Conservation (phyloP, 2,113 vertebrate genomes). For the Muscicapa adusta region DNA sequence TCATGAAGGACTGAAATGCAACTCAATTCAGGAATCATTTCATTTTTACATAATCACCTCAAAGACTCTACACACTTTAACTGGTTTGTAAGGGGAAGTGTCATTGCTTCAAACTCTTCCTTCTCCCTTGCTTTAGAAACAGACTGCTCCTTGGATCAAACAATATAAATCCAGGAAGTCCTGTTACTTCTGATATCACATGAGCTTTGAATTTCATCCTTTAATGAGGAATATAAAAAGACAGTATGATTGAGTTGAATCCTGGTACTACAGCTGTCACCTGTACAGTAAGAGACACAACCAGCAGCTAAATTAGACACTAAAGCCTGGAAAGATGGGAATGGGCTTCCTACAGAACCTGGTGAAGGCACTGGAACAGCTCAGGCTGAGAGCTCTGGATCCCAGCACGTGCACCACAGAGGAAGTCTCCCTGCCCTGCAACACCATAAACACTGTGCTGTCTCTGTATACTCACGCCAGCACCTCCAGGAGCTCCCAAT, state of each 20-base stretch:
- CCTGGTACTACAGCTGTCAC: not conserved
- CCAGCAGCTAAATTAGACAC: not conserved
- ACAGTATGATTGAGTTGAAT: not conserved
- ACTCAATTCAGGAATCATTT: not conserved
- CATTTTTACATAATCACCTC: not conserved
- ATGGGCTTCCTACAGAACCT: not conserved
- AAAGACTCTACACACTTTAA: not conserved
- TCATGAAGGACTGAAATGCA: not conserved
- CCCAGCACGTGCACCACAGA: fast-evolving
- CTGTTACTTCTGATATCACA: not conserved
- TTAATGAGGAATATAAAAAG: not conserved
- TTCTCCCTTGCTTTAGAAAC: not conserved
- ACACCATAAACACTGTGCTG: fast-evolving
- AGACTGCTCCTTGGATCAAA: not conserved
- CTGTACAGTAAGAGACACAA: not conserved
- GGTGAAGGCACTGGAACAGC: not conserved
- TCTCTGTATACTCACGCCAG: not conserved
- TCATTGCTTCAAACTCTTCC: not conserved
- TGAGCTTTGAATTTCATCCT: not conserved
- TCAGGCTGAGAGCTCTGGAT: not conserved
- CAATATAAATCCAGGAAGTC: not conserved
- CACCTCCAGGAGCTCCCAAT: not conserved
- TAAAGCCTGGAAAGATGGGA: not conserved
- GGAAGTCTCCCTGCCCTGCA: not conserved
- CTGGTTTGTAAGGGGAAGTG: not conserved